Conservation (phyloP, 2,888 invertebrate genomes). For the Seira sanloemensis region DNA sequence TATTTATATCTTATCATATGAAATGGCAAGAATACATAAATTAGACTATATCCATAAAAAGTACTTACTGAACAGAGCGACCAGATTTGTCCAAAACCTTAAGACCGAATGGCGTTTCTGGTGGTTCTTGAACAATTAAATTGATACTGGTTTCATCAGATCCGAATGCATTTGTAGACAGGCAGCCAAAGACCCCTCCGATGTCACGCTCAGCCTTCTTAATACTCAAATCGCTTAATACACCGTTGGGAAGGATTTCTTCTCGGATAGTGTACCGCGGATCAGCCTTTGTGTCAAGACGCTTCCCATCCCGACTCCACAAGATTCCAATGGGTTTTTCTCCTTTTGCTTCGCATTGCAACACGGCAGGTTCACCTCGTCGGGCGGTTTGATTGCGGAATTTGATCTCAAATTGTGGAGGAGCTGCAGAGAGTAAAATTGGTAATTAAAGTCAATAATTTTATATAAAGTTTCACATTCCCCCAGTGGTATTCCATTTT, state of each 20-base stretch:
- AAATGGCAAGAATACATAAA: too few relatives aligned
- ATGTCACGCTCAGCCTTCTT: slow-evolving; percentile 93
- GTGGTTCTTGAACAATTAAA: slow-evolving; percentile 94
- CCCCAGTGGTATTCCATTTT: too few relatives aligned
- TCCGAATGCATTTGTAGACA: slow-evolving; percentile 92
- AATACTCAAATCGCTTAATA: slow-evolving; percentile 91
- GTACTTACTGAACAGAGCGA: slow-evolving; percentile 91
- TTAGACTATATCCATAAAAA: too few relatives aligned
- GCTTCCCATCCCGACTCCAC: slow-evolving; percentile 96
- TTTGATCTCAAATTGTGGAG: slow-evolving; percentile 95
- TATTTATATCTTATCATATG: too few relatives aligned
- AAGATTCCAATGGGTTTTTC: slow-evolving; percentile 96
- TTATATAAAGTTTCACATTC: too few relatives aligned
- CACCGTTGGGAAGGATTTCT: slow-evolving; percentile 91
- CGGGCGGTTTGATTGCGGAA: slow-evolving; percentile 93
- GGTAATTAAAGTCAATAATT: slow-evolving; percentile 13
- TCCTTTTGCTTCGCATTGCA: slow-evolving; percentile 84
- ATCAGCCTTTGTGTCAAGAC: slow-evolving; percentile 91
- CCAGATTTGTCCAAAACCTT: slow-evolving; percentile 94
- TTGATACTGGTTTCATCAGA: slow-evolving; percentile 89
- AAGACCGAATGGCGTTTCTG: slow-evolving; percentile 91
- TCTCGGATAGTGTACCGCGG: slow-evolving; percentile 79
- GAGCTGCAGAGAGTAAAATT: slow-evolving; percentile 79
- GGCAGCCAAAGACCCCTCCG: slow-evolving; percentile 89
- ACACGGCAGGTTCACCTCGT: slow-evolving; percentile 91